These are phyloP conservation scores for Onychomys leucogaster DNA, from an alignment of 2,797 vertebrate genomes.

Conservation along the genomic window DNA sequence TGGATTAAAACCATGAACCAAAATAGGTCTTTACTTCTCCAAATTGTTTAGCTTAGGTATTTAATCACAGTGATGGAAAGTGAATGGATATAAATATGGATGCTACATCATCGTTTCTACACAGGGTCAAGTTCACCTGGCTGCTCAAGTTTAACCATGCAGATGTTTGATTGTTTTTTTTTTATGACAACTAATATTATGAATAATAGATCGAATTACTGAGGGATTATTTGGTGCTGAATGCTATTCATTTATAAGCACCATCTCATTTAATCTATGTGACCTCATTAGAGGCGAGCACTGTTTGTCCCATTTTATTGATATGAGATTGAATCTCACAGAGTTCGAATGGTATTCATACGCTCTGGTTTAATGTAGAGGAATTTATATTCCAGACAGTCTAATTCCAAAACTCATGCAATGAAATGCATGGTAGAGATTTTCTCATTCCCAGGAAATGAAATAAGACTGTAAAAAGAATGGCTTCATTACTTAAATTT, in stretches of 20 bases:
- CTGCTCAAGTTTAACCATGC: background rate
- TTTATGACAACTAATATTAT: background rate
- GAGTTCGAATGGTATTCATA: background rate
- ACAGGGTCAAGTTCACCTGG: background rate
- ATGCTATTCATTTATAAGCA: rapidly evolving
- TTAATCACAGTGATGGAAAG: background rate
- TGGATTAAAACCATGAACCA: background rate
- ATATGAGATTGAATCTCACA: background rate
- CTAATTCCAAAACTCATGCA: background rate
- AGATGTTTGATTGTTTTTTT: background rate
- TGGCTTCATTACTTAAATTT: background rate
- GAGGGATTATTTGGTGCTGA: background rate
- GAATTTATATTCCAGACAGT: background rate
- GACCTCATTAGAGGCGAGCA: background rate
- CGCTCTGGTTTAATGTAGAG: background rate
- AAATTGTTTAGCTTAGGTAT: background rate
- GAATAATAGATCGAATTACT: background rate
- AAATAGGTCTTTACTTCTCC: background rate
- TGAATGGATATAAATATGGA: background rate
- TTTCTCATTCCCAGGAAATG: background rate
- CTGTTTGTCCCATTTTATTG: background rate
- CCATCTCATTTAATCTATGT: background rate
- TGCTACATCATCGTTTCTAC: background rate
- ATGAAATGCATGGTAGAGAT: background rate
- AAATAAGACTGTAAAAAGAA: background rate